Evolutionary conservation across 35 echinoderm and acorn worm genomes (phyloP).

Genomic region (Anneissia japonica): DNA sequence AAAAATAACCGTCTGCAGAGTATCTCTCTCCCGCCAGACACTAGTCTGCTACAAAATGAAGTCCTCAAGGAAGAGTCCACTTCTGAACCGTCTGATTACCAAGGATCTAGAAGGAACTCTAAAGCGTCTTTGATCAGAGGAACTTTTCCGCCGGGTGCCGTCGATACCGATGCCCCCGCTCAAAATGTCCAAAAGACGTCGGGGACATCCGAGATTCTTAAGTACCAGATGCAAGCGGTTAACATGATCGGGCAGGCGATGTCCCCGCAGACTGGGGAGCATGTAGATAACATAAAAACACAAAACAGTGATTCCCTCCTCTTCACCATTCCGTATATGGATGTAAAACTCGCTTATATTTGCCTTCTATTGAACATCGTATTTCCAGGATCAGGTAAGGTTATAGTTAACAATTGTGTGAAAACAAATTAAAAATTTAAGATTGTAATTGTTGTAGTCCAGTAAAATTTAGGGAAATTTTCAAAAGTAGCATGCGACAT

Average conservation of each 20-base stretch:
- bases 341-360: slow-evolving; percentile 33
- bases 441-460: no score
- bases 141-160: neutral
- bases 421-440: no score
- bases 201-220: neutral
- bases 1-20: neutral
- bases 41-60: neutral
- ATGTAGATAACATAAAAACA: neutral
- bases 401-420: no score
- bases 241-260: neutral
- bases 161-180: neutral
- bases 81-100: neutral
- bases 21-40: neutral
- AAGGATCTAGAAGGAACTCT: neutral
- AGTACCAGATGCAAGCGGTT: neutral
- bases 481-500: no score
- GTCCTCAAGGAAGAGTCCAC: neutral
- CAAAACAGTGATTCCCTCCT: neutral
- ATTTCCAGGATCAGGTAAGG: slow-evolving; percentile 47
- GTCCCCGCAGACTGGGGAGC: neutral
- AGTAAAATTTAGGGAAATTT: no score
- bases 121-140: neutral
- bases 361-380: slow-evolving; percentile 50
- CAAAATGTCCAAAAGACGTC: neutral
- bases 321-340: slow-evolving; percentile 48